These are phyloP conservation scores for Engystomops pustulosus DNA, from an alignment of 2,113 vertebrate genomes.

Conservation along the genomic window DNA sequence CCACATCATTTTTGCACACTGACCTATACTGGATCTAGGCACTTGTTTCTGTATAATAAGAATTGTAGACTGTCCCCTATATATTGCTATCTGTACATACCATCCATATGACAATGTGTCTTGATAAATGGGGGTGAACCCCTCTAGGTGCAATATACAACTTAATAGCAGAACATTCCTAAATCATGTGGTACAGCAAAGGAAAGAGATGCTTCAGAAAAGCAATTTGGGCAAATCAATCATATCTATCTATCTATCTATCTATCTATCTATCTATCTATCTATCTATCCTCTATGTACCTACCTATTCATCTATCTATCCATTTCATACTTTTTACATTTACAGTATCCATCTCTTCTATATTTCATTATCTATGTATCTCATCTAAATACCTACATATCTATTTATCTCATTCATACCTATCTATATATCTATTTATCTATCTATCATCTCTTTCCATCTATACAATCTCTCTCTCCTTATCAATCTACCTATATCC, in stretches of 20 bases:
- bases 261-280: not conserved
- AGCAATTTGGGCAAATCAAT: not conserved
- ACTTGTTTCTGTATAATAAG: constrained; percentile 37
- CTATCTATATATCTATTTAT: not conserved
- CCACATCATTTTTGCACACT: constrained; percentile 42
- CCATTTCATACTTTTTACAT: not conserved
- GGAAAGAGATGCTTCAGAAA: not conserved
- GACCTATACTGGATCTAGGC: constrained; percentile 10
- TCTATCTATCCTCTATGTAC: not conserved
- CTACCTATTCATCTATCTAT: not conserved
- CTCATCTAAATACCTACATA: not conserved
- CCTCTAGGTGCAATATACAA: constrained; percentile 32
- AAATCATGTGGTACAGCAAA: not conserved
- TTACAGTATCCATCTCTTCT: no score
- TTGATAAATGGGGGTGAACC: not conserved
- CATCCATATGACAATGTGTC: not conserved
- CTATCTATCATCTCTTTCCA: not conserved
- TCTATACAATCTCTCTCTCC: not conserved
- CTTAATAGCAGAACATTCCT: not conserved
- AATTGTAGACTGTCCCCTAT: constrained; percentile 33
- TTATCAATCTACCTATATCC: not conserved
- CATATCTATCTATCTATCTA: constrained; percentile 12
- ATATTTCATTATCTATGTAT: not conserved
- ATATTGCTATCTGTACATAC: not conserved
- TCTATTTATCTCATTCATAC: not conserved